phyloP scores from a whole-genome alignment of 2,797 vertebrate genomes.

The Percopsis omiscomaycus region DNA sequence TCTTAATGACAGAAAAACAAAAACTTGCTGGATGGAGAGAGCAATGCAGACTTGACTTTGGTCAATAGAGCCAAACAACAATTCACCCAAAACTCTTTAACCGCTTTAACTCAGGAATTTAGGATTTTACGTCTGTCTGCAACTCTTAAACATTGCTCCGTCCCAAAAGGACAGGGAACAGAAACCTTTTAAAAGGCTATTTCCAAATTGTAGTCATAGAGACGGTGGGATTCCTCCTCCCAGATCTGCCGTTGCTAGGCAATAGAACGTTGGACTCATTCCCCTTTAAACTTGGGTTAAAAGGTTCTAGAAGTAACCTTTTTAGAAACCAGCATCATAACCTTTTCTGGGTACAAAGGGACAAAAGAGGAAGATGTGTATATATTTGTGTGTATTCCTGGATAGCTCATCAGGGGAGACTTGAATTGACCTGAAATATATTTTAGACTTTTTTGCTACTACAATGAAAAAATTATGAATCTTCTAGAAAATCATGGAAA shows the following conservation, averaged over 20 bases:
- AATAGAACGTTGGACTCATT: conserved; percentile 30
- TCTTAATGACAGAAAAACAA: too few species aligned
- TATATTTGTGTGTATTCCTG: too few species aligned
- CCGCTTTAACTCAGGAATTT: not conserved
- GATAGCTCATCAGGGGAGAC: too few species aligned
- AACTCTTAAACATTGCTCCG: not conserved
- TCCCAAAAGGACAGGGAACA: conserved; percentile 9
- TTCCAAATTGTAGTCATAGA: conserved; percentile 6
- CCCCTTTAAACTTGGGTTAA: conserved; percentile 13
- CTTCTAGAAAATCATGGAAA: too few species aligned
- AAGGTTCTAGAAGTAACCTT: conserved; percentile 41
- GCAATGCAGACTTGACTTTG: too few species aligned
- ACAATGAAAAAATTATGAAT: too few species aligned
- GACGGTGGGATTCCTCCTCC: not conserved
- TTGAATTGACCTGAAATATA: too few species aligned
- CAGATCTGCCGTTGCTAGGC: conserved; percentile 42
- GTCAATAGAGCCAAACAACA: too few species aligned
- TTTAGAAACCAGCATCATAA: conserved; percentile 9
- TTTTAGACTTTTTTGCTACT: too few species aligned
- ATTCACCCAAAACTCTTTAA: not conserved
- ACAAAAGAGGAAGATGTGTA: too few species aligned
- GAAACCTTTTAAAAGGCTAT: conserved; percentile 3
- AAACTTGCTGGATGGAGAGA: not conserved
- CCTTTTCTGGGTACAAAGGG: too few species aligned
- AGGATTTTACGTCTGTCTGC: conserved; percentile 1